Base-by-base conservation (phyloP, 2,797 vertebrate species). In the Pangasius krempfi region DNA sequence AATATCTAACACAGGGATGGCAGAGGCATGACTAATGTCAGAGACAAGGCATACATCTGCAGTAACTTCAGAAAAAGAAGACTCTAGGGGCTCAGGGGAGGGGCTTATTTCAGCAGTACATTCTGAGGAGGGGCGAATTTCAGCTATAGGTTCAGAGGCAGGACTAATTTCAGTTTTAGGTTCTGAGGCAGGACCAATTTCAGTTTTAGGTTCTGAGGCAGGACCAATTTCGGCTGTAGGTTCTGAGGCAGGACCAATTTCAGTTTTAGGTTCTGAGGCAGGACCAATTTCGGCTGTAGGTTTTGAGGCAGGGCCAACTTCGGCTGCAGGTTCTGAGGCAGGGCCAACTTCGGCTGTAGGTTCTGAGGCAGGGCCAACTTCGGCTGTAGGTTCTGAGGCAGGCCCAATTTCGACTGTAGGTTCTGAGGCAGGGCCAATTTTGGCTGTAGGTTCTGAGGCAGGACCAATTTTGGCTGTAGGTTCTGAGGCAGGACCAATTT, bases 1-100 rank as follows among this genome's bases (percentile, higher is more conserved):
- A 5, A 78, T 47, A 82, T 94, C 92, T 0, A 92, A 73, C n/a
- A 10, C 89, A 54, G 89, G 89, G 54, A 91, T 81, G 37, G 88
- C 73, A 30, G 90, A 47, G 58, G 83, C 27, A 0, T 86, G 86
- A 58, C 73, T 86, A 54, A 72, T 22, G n/a, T 93, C 92, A 1
- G 87, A 76, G 25, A 79, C 9, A 2, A 70, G 82, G 80, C 72
- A 86, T 66, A 70, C 68, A 30, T 87, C 58, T 58, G 76, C 64
- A 6, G 90, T 22, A 37, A 72, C 9, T n/a, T 81, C 68, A 47
- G 75, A 68, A 54, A 70, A 40, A 64, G 40, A n/a, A 25, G 52
- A 56, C 14, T 70, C 37, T 16, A 75, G 44, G 30, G 4, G 30
- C 10, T 79, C 56, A 12, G 12, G 73, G 37, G 58, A 12, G 88